A percentile compares a stretch with the other conserved stretches of the same genome.
phyloP scores from a whole-genome alignment of 1,140 invertebrate genomes.

The Lordiphosa stackelbergi region DNA sequence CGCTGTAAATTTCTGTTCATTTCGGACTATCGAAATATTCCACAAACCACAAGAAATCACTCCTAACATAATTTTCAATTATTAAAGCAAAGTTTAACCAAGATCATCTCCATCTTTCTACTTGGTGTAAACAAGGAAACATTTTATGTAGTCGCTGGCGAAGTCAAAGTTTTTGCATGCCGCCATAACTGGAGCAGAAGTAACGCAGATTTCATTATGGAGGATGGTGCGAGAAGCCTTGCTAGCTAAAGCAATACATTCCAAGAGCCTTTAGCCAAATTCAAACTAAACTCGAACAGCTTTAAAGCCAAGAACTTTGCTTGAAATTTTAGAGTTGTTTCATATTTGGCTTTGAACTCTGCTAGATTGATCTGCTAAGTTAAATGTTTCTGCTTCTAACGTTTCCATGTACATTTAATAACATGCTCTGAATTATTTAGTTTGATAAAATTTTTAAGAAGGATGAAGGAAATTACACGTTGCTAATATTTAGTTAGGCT shows the following conservation, averaged over 20 bases:
- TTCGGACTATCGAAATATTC: background rate
- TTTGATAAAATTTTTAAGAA: too few relatives aligned
- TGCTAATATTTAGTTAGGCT: too few relatives aligned
- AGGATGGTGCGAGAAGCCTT: background rate
- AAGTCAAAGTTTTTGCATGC: constrained; percentile 36
- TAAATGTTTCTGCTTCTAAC: too few relatives aligned
- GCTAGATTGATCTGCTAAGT: too few relatives aligned
- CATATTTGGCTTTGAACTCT: too few relatives aligned
- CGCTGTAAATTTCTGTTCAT: constrained; percentile 12
- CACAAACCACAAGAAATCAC: background rate
- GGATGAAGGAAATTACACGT: too few relatives aligned
- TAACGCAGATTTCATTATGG: background rate
- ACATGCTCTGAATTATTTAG: too few relatives aligned
- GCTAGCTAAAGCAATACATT: constrained; percentile 46
- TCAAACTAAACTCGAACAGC: background rate
- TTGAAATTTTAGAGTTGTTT: too few relatives aligned
- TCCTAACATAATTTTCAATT: background rate
- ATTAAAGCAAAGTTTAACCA: background rate
- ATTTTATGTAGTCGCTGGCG: constrained; percentile 17
- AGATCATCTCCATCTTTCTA: background rate
- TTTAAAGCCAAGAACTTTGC: too few relatives aligned
- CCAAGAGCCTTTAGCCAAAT: constrained; percentile 2
- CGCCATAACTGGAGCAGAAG: background rate
- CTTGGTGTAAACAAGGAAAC: constrained; percentile 32
- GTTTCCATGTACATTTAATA: too few relatives aligned